Evolutionary conservation across 2,888 invertebrate genomes (phyloP).

Genomic region (Dryomyza anilis): DNA sequence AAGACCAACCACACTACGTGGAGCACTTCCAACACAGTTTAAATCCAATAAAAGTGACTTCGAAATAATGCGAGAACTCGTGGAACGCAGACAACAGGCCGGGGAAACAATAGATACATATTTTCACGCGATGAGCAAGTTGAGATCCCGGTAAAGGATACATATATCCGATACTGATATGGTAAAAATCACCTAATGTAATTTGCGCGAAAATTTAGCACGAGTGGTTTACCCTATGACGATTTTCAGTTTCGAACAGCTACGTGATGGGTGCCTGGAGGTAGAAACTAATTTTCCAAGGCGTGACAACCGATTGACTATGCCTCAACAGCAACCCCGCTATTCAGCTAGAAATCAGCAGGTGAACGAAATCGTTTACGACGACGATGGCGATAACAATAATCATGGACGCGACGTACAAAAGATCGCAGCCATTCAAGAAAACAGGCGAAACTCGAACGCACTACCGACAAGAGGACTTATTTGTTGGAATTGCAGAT

Average conservation of each 20-base stretch:
- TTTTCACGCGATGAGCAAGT: no score
- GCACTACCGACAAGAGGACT: background rate
- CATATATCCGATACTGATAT: no score
- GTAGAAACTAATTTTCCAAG: background rate
- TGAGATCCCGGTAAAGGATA: no score
- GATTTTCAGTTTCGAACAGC: background rate
- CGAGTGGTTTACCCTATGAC: constrained; percentile 1
- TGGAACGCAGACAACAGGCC: no score
- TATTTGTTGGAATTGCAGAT: constrained; percentile 14
- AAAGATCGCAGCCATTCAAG: background rate
- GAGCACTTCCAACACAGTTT: no score
- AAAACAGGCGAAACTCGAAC: background rate
- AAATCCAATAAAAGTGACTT: no score
- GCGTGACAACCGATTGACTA: background rate
- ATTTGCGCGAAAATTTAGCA: no score
- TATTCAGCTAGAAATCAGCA: background rate
- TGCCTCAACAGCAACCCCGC: background rate
- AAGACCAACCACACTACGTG: no score
- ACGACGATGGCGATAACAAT: background rate
- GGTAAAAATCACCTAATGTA: no score
- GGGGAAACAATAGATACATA: no score
- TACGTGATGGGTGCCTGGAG: background rate
- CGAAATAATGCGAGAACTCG: no score
- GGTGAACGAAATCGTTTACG: background rate
- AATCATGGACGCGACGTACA: background rate